Evolutionary conservation across 1,140 invertebrate species (phyloP).

Genomic region (Heterodera schachtii): DNA sequence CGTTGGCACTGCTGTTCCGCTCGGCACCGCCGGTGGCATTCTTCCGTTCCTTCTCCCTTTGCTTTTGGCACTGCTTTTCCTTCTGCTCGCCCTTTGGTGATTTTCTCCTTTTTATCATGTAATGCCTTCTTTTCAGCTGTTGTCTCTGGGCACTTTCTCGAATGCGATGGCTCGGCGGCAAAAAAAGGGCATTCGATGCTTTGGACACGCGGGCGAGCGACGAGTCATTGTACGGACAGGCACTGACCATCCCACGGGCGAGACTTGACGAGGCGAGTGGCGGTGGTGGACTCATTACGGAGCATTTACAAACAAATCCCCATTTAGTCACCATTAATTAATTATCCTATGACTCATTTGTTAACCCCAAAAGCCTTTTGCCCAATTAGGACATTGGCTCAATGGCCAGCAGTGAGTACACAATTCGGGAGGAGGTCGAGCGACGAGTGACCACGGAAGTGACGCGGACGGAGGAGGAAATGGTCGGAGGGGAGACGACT

Average conservation of each 20-base stretch:
- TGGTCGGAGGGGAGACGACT: constrained; percentile 23
- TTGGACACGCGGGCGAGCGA: constrained; percentile 9
- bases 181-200: background rate
- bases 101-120: background rate
- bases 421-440: constrained; percentile 64
- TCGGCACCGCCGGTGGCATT: constrained; percentile 42
- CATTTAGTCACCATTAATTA: too few relatives aligned
- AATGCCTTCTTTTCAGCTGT: constrained; percentile 7
- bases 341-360: too few relatives aligned
- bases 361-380: constrained; percentile 4
- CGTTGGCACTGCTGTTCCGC: background rate
- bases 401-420: constrained; percentile 59
- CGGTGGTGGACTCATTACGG: background rate
- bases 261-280: constrained; percentile 21
- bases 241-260: constrained; percentile 25
- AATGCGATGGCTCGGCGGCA: constrained; percentile 16
- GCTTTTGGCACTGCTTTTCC: constrained; percentile 60
- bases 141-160: constrained; percentile 19
- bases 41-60: constrained; percentile 56
- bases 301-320: background rate
- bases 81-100: constrained; percentile 59
- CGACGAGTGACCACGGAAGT: constrained; percentile 57
- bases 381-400: constrained; percentile 57
- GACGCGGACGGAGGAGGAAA: constrained; percentile 20
- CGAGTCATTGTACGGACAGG: constrained; percentile 26